Base-by-base conservation (phyloP, 2,797 vertebrate genomes). In the Bovichtus diacanthus region DNA sequence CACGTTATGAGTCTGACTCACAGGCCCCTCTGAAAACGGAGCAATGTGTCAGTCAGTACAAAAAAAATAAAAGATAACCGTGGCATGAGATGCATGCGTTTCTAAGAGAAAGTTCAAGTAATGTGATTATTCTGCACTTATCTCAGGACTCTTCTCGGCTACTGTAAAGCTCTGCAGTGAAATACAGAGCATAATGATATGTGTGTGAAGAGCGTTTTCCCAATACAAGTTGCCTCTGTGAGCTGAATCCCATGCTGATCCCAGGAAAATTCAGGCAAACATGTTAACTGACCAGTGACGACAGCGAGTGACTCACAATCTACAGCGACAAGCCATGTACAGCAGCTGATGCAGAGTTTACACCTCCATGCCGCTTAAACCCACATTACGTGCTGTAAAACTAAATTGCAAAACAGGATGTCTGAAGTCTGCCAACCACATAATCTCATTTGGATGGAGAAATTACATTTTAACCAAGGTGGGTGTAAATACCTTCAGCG, bases 191-290 rank as follows among this genome's bases (percentile, higher is more conserved):
- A 78, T 72, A 80, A 55, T 56, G 72, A 76, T 41, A 29, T 63
- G 69, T 58, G 74, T 90, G 88, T 80, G 41, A 84, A 51, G 47
- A 31, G 46, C 77, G 36, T 83, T 88, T 88, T 78, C 74, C 73
- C 62, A 63, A 60, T 70, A 82, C 84, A 90, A 87, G 83, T 86
- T 80, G 78, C 82, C 84, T 87, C 79, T 89, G 83, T 91, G 81
- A 81, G 79, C 79, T 18, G 61, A 85, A 80, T 87, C 84, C 75
- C n/a, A 15, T n/a, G 55, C 68, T 90, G 87, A 92, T 88, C 77
- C 80, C 58, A 70, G 76, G 71, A 90, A 91, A 92, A 73, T 71
- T 92, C 72, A 69, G 46, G 72, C 83, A 89, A 92, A 92, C 84
- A 81, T 87, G 88, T 86, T 83, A 88, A 88, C 53, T 31, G 79